Conservation (phyloP, 2,888 invertebrate genomes). For the Pecten maximus region DNA sequence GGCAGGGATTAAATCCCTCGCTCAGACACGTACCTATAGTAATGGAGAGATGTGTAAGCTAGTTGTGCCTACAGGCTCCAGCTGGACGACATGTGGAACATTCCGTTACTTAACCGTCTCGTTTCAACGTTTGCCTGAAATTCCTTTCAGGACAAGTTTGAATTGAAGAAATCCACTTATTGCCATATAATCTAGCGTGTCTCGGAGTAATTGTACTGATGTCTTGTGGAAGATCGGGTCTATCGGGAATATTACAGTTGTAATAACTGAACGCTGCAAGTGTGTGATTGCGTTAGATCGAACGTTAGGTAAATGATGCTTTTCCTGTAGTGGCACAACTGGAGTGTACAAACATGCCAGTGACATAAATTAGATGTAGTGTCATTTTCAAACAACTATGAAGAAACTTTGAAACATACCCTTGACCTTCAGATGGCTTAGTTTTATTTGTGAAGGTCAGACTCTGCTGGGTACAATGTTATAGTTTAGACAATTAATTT, state of each 20-base stretch:
- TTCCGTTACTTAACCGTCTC: neutral
- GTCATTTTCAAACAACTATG: neutral
- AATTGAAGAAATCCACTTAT: constrained; percentile 35
- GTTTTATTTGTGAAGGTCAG: no score
- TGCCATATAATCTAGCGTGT: neutral
- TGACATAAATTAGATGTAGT: neutral
- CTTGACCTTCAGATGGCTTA: no score
- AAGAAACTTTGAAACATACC: neutral
- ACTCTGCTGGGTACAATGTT: no score
- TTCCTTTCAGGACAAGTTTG: neutral
- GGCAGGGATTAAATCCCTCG: neutral
- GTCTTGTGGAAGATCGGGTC: neutral
- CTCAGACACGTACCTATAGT: neutral
- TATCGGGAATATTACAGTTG: neutral
- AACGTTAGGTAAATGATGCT: neutral
- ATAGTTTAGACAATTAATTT: no score
- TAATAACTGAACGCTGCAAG: neutral
- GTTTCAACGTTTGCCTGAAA: neutral
- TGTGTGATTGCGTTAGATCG: neutral
- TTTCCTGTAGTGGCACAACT: neutral
- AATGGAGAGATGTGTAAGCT: neutral
- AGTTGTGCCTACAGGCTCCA: neutral
- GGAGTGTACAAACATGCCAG: neutral
- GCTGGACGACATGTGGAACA: neutral
- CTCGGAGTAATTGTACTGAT: neutral